These are phyloP conservation scores for Lepidothrix coronata DNA, from an alignment of 2,113 vertebrate species.

Conservation along the genomic window DNA sequence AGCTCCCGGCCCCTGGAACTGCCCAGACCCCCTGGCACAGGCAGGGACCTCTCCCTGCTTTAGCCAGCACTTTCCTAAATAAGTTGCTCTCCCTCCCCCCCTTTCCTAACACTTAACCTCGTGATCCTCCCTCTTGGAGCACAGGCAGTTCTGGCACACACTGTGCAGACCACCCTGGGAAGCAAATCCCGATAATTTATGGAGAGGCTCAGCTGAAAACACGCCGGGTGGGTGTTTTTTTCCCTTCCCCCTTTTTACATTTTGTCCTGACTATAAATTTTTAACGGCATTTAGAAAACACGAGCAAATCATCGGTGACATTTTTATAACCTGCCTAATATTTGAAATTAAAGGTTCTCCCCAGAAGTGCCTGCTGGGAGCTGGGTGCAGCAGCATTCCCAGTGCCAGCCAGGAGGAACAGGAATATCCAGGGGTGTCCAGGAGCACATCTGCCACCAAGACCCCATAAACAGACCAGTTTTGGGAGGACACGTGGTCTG, in stretches of 20 bases:
- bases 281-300: constrained; percentile 53
- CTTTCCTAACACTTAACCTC: not conserved
- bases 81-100: not conserved
- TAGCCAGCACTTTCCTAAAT: not conserved
- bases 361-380: not conserved
- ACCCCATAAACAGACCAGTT: fast-evolving
- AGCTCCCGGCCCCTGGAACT: not conserved
- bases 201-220: constrained; percentile 47
- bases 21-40: not conserved
- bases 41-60: not conserved
- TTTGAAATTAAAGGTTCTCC: constrained; percentile 9
- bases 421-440: fast-evolving
- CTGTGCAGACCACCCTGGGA: constrained; percentile 6
- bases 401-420: fast-evolving
- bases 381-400: not conserved
- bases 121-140: not conserved
- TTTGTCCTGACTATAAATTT: constrained; percentile 53
- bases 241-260: not conserved
- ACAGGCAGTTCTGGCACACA: not conserved
- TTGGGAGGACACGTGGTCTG: fast-evolving
- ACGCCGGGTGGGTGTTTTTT: not conserved
- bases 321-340: constrained; percentile 50
- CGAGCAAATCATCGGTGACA: constrained; percentile 61
- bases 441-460: not conserved
- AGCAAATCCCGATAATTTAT: constrained; percentile 55